Base-by-base conservation (phyloP, 2,113 vertebrate genomes). In the Lepus europaeus region DNA sequence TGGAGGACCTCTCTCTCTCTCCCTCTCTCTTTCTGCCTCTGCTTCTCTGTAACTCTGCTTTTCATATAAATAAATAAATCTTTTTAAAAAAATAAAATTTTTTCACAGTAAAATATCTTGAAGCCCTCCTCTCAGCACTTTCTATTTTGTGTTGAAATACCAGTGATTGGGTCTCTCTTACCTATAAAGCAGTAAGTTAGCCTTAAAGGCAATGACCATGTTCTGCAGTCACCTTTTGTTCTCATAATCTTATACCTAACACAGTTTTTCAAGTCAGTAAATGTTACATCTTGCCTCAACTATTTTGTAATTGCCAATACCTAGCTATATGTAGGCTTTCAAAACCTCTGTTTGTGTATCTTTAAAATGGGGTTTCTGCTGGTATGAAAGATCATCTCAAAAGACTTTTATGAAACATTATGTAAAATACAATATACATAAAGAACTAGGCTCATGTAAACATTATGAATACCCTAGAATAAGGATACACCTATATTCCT, bases 401-500 rank as follows among this genome's bases (percentile, higher is more conserved):
- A 23, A 36, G 20, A 27, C n/a, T 74, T 9, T 53, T 87, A 6
- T n/a, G 4, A 85, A 95, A 36, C 78, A 53, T 36, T 45, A 88
- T 3, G 39, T 74, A 90, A 91, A 88, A 88, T 53, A 80, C 14
- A 80, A 66, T 53, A 29, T 49, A 23, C 78, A 69, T 31, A 77
- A 64, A 20, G 10, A 73, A 80, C 36, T 76, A 9, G 56, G 68
- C 12, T 76, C 5, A 49, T 6, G 66, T 64, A 73, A 14, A 45
- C 83, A 69, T 83, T 61, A 84, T 31, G 25, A 86, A 64, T 73
- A 90, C 84, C 9, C 36, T n/a, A 89, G 39, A 64, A 68, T 9
- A 8, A 74, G 94, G 95, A 94, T 97, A 97, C 96, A 97, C 96
- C 87, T 97, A 97, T 97, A 96, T 95, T 97, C 51, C 95, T 97